Conservation (phyloP, 37 sponge, comb jelly and placozoan species). For the Chondrilla cf. caribensis region DNA sequence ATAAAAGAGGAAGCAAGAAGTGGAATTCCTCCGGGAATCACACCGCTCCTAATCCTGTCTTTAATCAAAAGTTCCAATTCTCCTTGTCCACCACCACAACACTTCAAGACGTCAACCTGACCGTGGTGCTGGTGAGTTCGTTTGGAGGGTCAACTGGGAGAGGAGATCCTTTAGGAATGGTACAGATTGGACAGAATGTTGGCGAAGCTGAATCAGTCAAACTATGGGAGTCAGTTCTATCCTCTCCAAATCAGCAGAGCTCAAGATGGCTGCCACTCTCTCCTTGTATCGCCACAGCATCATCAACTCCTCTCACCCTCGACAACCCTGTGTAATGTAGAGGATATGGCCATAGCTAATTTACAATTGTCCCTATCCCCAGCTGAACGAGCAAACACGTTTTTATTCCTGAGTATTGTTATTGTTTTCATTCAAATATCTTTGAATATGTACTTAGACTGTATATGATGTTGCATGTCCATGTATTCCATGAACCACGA, state of each 20-base stretch:
- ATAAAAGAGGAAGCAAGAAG: conserved; percentile 10
- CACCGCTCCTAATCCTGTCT: conserved; percentile 10
- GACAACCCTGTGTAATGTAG: too few relatives aligned
- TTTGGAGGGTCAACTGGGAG: not conserved
- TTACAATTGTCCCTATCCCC: too few relatives aligned
- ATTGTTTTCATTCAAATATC: too few relatives aligned
- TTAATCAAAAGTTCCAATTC: conserved; percentile 19
- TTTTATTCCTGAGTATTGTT: too few relatives aligned
- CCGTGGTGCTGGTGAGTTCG: not conserved
- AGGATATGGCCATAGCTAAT: too few relatives aligned
- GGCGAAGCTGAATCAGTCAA: not conserved
- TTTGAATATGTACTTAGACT: too few relatives aligned
- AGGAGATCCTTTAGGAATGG: conserved; percentile 15
- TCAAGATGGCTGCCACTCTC: not conserved
- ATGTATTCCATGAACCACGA: too few relatives aligned
- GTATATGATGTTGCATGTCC: too few relatives aligned
- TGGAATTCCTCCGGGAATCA: conserved; percentile 5
- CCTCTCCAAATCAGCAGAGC: not conserved
- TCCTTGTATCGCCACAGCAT: too few relatives aligned
- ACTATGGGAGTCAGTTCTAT: not conserved
- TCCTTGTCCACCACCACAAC: not conserved
- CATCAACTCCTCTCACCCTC: not conserved
- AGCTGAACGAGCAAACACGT: too few relatives aligned
- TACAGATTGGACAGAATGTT: not conserved
- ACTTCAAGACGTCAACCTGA: not conserved